phyloP scores from a whole-genome alignment of 2,113 vertebrate species.

The Mola mola region DNA sequence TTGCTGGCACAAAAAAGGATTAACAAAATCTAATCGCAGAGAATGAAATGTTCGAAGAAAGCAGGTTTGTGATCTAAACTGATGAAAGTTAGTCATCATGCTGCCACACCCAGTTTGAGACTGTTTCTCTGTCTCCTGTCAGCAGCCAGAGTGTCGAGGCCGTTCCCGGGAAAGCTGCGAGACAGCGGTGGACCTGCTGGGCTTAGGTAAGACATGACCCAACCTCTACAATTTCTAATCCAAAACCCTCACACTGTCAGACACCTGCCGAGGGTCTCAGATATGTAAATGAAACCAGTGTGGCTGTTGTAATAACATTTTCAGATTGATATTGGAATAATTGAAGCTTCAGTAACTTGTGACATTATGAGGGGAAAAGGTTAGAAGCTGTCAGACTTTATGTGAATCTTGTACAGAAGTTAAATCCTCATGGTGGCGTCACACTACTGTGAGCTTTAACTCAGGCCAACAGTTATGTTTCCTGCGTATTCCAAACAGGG shows the following conservation, averaged over 20 bases:
- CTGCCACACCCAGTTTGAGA: no score
- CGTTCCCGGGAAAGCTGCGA: constrained; percentile 88
- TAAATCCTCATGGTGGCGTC: no score
- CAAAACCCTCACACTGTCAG: not conserved
- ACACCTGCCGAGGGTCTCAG: constrained; percentile 4
- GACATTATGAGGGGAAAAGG: constrained; percentile 8
- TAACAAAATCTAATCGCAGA: no score
- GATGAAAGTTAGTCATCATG: no score
- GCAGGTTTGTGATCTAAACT: no score
- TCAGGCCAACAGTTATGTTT: no score
- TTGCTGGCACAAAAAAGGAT: no score
- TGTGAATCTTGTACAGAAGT: constrained; percentile 18
- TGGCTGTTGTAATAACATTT: constrained; percentile 8
- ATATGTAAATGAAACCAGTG: constrained; percentile 19
- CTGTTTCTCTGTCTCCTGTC: constrained; percentile 23
- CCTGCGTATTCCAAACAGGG: no score
- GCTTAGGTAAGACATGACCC: constrained; percentile 88
- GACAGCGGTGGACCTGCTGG: constrained; percentile 91
- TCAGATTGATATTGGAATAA: constrained; percentile 16
- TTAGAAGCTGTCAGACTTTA: constrained; percentile 26
- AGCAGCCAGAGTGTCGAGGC: constrained; percentile 85
- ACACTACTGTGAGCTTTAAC: no score
- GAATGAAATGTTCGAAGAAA: no score
- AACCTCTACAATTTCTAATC: not conserved
- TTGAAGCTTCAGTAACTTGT: constrained; percentile 19